These are phyloP conservation scores for Pteria penguin DNA, from an alignment of 2,888 invertebrate species.

Conservation along the genomic window DNA sequence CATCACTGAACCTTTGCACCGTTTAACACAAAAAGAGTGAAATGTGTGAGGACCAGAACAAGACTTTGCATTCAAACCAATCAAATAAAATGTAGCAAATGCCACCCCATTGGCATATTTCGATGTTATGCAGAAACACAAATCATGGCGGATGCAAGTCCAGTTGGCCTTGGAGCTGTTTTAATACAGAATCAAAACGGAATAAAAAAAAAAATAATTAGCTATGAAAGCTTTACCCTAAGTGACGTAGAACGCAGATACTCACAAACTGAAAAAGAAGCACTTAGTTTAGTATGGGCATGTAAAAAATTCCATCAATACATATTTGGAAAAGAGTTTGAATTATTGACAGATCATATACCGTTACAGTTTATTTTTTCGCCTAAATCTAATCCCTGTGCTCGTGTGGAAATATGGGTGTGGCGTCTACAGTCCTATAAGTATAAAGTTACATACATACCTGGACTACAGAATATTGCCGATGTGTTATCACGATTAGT, in stretches of 20 bases:
- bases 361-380: conserved; percentile 48
- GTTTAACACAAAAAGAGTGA: not conserved
- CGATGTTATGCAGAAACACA: conserved; percentile 8
- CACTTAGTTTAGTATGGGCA: conserved; percentile 56
- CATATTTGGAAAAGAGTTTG: conserved; percentile 53
- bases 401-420: conserved; percentile 60
- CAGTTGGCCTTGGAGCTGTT: conserved; percentile 34
- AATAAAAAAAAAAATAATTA: conserved; percentile 9
- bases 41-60: not conserved
- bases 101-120: conserved; percentile 24
- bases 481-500: conserved; percentile 44
- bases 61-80: not conserved
- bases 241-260: conserved; percentile 34
- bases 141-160: conserved; percentile 24
- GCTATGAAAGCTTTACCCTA: conserved; percentile 35
- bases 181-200: conserved; percentile 32
- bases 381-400: conserved; percentile 49
- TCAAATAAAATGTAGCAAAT: conserved; percentile 3
- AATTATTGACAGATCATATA: conserved; percentile 56
- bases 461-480: conserved; percentile 43
- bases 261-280: conserved; percentile 50
- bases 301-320: conserved; percentile 57
- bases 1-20: not conserved
- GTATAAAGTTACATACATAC: conserved; percentile 41
- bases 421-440: conserved; percentile 54